Evolutionary conservation across 2,797 vertebrate genomes (phyloP).

Genomic region (Lepidocolaptes lacrymiger): DNA sequence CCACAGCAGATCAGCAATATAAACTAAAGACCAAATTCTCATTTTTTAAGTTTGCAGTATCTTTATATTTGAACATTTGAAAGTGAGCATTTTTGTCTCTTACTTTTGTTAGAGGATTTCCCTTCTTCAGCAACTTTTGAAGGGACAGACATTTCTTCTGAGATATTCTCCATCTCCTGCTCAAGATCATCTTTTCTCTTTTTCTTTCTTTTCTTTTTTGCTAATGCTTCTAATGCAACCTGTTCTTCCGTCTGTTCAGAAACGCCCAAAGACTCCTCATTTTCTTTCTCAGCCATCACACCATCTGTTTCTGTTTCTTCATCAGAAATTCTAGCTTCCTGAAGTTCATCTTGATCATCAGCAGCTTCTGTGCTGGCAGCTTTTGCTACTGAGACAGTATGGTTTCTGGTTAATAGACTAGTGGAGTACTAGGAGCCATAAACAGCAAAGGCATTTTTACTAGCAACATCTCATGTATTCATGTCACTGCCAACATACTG

Average conservation of each 20-base stretch:
- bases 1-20: not conserved
- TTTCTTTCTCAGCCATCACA: constrained; percentile 83
- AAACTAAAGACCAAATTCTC: not conserved
- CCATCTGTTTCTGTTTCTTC: constrained; percentile 77
- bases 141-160: constrained; percentile 5
- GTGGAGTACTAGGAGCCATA: not conserved
- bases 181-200: constrained; percentile 69
- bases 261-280: constrained; percentile 76
- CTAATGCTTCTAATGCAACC: constrained; percentile 12
- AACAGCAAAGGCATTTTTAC: not conserved
- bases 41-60: not conserved
- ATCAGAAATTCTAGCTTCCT: constrained; percentile 68
- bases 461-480: not conserved
- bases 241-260: constrained; percentile 68
- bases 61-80: not conserved
- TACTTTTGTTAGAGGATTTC: constrained; percentile 63
- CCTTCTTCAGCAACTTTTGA: constrained; percentile 26
- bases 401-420: not conserved
- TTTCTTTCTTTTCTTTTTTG: constrained; percentile 78
- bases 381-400: constrained; percentile 63
- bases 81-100: constrained; percentile 35
- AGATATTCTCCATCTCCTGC: constrained; percentile 32
- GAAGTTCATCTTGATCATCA: constrained; percentile 64
- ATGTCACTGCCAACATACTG: not conserved
- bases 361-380: constrained; percentile 30